These are phyloP conservation scores for Gopherus flavomarginatus DNA, from an alignment of 2,113 vertebrate genomes.

Conservation along the genomic window DNA sequence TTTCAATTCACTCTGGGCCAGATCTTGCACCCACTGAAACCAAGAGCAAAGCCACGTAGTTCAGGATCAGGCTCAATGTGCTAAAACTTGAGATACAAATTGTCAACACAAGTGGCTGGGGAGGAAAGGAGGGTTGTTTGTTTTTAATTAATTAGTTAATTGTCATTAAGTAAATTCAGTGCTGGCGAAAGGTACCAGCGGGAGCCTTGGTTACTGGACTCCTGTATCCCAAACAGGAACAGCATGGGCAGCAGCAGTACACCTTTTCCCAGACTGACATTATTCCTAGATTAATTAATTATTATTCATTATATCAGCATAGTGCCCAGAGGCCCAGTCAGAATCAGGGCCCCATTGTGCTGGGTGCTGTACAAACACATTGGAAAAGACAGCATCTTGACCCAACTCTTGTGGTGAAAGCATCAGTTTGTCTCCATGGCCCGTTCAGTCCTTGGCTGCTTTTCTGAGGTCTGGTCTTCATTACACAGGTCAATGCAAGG, in stretches of 20 bases:
- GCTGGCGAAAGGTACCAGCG: neutral
- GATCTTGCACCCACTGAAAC: neutral
- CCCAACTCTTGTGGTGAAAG: neutral
- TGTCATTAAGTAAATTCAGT: neutral
- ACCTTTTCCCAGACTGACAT: neutral
- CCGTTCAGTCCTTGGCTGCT: neutral
- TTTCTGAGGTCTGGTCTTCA: neutral
- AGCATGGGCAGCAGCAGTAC: neutral
- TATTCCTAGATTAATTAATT: neutral
- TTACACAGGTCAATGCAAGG: no score
- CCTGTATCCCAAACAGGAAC: neutral
- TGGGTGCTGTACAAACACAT: neutral
- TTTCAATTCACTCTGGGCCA: neutral
- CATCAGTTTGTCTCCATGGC: neutral
- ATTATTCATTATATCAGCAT: neutral
- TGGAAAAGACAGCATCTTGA: neutral
- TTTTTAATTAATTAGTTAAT: neutral
- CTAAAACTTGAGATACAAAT: neutral
- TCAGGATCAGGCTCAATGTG: neutral
- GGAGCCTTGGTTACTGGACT: neutral
- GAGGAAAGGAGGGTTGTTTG: neutral
- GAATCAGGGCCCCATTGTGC: neutral
- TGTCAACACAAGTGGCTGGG: neutral
- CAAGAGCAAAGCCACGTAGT: neutral
- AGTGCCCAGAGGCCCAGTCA: neutral